Conservation (phyloP, 2,797 vertebrate species). For the Acipenser ruthenus region DNA sequence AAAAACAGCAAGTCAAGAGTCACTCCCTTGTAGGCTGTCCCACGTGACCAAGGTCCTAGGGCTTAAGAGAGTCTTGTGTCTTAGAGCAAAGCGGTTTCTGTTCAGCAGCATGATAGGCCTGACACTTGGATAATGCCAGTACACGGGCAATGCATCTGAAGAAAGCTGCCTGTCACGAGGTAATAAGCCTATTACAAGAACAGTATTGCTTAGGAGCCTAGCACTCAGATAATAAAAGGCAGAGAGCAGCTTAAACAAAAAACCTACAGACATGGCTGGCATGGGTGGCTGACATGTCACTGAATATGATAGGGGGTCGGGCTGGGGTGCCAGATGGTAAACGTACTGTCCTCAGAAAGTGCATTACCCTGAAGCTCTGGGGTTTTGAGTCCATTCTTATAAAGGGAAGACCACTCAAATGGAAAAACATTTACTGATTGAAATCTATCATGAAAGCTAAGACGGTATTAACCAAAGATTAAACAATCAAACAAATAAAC, state of each 20-base stretch:
- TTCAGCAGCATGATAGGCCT: constrained; percentile 1
- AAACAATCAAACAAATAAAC: background rate
- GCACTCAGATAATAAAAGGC: background rate
- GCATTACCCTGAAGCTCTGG: background rate
- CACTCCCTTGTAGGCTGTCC: too few relatives aligned
- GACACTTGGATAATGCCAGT: background rate
- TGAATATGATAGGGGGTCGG: background rate
- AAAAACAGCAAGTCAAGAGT: too few relatives aligned
- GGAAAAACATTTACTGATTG: background rate
- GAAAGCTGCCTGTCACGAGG: constrained; percentile 7
- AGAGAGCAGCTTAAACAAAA: background rate
- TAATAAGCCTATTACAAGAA: constrained; percentile 8
- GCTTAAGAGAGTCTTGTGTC: too few relatives aligned
- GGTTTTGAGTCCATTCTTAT: background rate
- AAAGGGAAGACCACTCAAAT: background rate
- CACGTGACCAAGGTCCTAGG: too few relatives aligned
- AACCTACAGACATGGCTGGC: background rate
- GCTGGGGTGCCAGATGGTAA: background rate
- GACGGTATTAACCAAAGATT: background rate
- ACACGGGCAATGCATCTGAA: constrained; percentile 1
- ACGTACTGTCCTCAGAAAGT: background rate
- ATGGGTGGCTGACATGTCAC: background rate
- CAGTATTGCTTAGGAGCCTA: background rate
- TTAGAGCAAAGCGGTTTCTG: too few relatives aligned
- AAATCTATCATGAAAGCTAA: background rate